Percentiles rank a stretch among this genome's conserved stretches.
These are phyloP conservation scores for Dendrocincla fuliginosa DNA, from an alignment of 2,797 vertebrate genomes.

Conservation along the genomic window DNA sequence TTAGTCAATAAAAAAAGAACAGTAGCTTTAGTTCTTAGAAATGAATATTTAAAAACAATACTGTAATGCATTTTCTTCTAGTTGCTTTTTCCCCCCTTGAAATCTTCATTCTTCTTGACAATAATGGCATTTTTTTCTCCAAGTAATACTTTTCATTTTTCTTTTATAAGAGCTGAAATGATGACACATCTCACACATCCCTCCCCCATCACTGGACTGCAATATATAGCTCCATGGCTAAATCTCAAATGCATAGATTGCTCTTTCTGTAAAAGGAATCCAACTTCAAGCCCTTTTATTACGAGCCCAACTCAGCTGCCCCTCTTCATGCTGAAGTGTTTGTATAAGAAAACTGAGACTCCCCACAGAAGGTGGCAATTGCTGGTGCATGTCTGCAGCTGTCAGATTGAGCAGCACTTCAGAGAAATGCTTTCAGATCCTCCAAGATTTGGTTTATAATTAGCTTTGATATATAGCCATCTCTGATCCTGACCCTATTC, in stretches of 20 bases:
- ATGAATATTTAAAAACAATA: slow-evolving; percentile 23
- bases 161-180: neutral
- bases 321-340: neutral
- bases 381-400: neutral
- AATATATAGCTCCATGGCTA: neutral
- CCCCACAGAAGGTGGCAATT: neutral
- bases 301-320: neutral
- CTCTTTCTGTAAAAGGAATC: neutral
- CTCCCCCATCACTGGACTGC: neutral
- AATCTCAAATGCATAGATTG: neutral
- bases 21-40: neutral
- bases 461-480: neutral
- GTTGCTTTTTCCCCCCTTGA: neutral
- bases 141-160: neutral
- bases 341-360: neutral
- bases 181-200: neutral
- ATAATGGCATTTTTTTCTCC: neutral
- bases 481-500: neutral
- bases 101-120: neutral
- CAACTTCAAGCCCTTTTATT: neutral
- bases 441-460: neutral
- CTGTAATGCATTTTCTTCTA: neutral
- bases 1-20: slow-evolving; percentile 51
- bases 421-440: neutral
- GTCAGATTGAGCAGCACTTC: neutral